phyloP scores from a whole-genome alignment of 1,140 invertebrate genomes.

The Pseudomyrmex dendroicus region DNA sequence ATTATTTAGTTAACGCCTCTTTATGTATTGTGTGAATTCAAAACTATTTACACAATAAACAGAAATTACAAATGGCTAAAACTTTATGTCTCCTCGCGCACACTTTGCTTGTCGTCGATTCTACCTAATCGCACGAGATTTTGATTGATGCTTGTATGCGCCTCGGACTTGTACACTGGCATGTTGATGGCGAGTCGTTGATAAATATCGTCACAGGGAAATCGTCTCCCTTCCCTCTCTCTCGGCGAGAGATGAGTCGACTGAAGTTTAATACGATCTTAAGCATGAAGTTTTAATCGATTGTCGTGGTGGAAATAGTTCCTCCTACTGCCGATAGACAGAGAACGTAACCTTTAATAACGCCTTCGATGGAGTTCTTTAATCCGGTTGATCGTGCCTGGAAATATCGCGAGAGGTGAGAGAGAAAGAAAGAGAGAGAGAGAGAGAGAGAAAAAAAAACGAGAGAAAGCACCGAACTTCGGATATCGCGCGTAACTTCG shows the following conservation, averaged over 20 bases:
- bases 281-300: conserved; percentile 69
- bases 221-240: neutral
- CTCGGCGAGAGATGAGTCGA: conserved; percentile 13
- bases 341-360: conserved; percentile 70
- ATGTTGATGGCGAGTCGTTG: conserved; percentile 7
- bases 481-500: conserved; percentile 65
- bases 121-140: neutral
- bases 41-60: neutral
- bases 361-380: conserved; percentile 72
- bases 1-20: neutral
- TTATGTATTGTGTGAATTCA: neutral
- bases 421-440: conserved; percentile 62
- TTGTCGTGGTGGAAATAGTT: conserved; percentile 54
- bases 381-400: conserved; percentile 65
- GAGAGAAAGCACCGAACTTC: conserved; percentile 60
- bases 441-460: neutral
- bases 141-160: neutral
- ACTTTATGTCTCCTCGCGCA: neutral
- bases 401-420: conserved; percentile 62
- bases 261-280: conserved; percentile 64
- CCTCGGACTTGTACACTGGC: neutral
- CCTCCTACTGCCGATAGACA: conserved; percentile 40
- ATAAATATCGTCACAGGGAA: conserved; percentile 23
- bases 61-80: neutral
- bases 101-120: too few species aligned